Evolutionary conservation across 2,797 vertebrate genomes (phyloP).

Genomic region (Ctenopoma multispine): DNA sequence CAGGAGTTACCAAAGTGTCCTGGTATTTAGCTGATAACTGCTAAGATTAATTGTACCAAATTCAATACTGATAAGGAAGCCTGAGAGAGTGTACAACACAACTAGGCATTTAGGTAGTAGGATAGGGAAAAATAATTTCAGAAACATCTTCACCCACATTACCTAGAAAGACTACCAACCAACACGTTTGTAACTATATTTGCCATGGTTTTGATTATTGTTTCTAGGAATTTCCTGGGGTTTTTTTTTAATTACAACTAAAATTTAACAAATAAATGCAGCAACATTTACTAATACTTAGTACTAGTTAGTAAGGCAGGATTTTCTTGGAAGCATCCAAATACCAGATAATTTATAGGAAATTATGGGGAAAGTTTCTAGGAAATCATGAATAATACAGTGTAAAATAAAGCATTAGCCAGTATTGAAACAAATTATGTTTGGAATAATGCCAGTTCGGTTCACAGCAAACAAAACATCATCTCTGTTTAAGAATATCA

Average conservation of each 20-base stretch:
- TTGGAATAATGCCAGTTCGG: conserved; percentile 18
- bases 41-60: not conserved
- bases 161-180: no score
- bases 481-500: conserved; percentile 30
- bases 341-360: not conserved
- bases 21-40: not conserved
- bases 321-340: not conserved
- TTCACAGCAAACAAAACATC: conserved; percentile 11
- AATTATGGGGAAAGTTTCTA: not conserved
- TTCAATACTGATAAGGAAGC: not conserved
- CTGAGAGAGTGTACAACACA: no score
- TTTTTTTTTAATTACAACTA: no score
- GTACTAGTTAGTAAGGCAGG: not conserved
- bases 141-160: no score
- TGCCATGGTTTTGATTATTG: no score
- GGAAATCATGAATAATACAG: not conserved
- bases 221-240: no score
- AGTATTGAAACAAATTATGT: conserved; percentile 3
- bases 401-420: no score
- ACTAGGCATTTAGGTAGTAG: not conserved
- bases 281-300: not conserved
- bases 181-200: no score
- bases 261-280: not conserved
- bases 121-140: no score
- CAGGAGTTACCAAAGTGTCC: not conserved